A percentile compares a stretch with the other conserved stretches of the same genome.
phyloP scores from a whole-genome alignment of 2,888 invertebrate species.

The Heteropelma amictum region DNA sequence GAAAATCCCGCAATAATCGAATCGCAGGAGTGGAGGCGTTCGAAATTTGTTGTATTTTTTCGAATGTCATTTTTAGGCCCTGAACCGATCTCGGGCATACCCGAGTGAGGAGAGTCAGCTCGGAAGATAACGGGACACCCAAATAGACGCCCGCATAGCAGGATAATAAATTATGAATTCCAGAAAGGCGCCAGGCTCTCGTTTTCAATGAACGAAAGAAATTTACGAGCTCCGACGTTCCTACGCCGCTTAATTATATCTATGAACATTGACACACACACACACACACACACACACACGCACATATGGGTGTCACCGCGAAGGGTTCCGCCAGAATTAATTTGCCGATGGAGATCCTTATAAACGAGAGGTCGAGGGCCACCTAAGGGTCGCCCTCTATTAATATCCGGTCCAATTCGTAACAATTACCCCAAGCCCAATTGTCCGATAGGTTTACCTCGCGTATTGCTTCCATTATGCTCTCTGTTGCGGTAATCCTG shows the following conservation, averaged over 20 bases:
- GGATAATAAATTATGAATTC: constrained; percentile 44
- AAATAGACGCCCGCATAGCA: constrained; percentile 47
- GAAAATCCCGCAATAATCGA: too few relatives aligned
- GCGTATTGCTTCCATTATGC: constrained; percentile 24
- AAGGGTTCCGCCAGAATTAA: constrained; percentile 22
- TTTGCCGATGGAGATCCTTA: constrained; percentile 36
- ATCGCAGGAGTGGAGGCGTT: too few relatives aligned
- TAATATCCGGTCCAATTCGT: constrained; percentile 68
- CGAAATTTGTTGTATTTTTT: too few relatives aligned
- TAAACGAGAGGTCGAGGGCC: constrained; percentile 53
- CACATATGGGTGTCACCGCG: neutral
- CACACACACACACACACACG: neutral
- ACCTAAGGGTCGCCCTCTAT: constrained; percentile 48
- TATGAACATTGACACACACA: neutral
- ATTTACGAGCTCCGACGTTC: neutral
- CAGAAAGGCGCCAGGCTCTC: constrained; percentile 41
- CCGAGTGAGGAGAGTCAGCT: too few relatives aligned
- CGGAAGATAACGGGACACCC: too few relatives aligned
- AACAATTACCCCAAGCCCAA: constrained; percentile 66
- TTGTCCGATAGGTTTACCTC: constrained; percentile 9
- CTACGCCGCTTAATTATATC: too few relatives aligned
- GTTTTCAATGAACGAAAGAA: constrained; percentile 8
- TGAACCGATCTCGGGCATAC: too few relatives aligned
- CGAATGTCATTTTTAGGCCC: too few relatives aligned
- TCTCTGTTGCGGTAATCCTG: constrained; percentile 10